A percentile compares a stretch with the other conserved stretches of the same genome.
Conservation (phyloP, 2,888 invertebrate genomes). For the Euproctis similis region DNA sequence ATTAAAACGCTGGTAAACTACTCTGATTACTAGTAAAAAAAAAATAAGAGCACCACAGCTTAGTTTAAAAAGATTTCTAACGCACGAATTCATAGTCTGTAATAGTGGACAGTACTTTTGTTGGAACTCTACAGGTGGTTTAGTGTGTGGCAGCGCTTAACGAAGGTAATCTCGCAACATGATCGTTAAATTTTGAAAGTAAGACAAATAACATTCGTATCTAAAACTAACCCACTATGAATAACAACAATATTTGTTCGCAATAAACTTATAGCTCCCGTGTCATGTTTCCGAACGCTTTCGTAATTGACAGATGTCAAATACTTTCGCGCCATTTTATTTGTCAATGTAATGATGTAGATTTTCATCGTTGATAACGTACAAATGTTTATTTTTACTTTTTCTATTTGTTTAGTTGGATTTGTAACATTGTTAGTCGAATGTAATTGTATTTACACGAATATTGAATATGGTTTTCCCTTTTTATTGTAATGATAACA, state of each 20-base stretch:
- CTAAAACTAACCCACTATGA: conserved; percentile 22
- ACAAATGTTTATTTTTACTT: conserved; percentile 27
- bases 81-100: too few species aligned
- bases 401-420: conserved; percentile 15
- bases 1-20: too few species aligned
- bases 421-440: not conserved
- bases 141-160: too few species aligned
- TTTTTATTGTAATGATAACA: too few species aligned
- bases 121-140: too few species aligned
- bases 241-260: conserved; percentile 20
- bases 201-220: conserved; percentile 16
- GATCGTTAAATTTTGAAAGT: conserved; percentile 15
- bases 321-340: conserved; percentile 59
- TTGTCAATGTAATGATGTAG: conserved; percentile 46
- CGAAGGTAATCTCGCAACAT: conserved; percentile 2
- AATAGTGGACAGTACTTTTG: too few species aligned
- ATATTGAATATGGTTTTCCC: too few species aligned
- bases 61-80: too few species aligned
- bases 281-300: conserved; percentile 31
- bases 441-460: too few species aligned
- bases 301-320: conserved; percentile 73
- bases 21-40: too few species aligned
- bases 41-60: too few species aligned
- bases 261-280: conserved; percentile 20
- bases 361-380: conserved; percentile 53